Percentiles rank a stretch among this genome's conserved stretches.
Conservation (phyloP, 1,140 invertebrate genomes). For the Drosophila watanabei region DNA sequence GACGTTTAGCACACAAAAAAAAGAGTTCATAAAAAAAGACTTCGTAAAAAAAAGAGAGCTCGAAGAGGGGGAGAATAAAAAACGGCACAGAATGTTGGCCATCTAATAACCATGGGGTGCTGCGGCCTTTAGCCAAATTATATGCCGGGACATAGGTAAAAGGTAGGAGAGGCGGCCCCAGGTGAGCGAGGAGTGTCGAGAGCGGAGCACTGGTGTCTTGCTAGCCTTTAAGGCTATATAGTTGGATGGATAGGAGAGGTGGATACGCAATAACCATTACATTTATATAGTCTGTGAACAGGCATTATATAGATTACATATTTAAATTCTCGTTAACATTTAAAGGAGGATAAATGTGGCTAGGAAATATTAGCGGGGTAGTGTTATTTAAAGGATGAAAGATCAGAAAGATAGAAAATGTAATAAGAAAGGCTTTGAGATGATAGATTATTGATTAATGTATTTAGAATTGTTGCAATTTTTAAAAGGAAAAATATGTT, state of each 20-base stretch:
- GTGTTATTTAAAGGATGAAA: not conserved
- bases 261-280: constrained; percentile 8
- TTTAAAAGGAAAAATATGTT: not conserved
- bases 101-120: constrained; percentile 81
- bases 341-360: not conserved
- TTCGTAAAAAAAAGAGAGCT: constrained; percentile 1
- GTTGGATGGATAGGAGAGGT: not conserved
- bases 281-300: constrained; percentile 12
- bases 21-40: constrained; percentile 18
- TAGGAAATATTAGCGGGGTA: too few species aligned
- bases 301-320: constrained; percentile 2
- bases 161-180: constrained; percentile 30
- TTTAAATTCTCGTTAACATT: not conserved
- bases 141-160: constrained; percentile 60
- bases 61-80: constrained; percentile 11
- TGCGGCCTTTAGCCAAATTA: constrained; percentile 79
- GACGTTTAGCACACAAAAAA: constrained; percentile 75
- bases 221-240: not conserved
- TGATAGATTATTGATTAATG: not conserved
- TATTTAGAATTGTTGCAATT: not conserved
- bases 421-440: not conserved
- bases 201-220: not conserved
- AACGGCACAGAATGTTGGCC: constrained; percentile 63
- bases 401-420: not conserved
- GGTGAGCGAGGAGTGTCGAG: constrained; percentile 27